Base-by-base conservation (phyloP, 2,797 vertebrate genomes). In the Neosilurus mollespiculum region DNA sequence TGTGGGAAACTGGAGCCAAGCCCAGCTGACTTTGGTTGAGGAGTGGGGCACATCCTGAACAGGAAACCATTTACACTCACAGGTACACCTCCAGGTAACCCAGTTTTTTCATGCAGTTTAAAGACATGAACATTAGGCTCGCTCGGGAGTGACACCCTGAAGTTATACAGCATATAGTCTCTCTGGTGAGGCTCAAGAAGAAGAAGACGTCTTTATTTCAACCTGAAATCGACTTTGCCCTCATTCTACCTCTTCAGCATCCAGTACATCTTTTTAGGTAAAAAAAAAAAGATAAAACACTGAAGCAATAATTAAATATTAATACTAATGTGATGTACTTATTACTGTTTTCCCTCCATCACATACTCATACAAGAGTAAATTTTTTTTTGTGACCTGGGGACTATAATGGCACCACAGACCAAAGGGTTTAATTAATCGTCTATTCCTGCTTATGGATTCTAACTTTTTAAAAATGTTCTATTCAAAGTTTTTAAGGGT, bases 241-340 rank as follows among this genome's bases (percentile, higher is more conserved):
- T 14, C 26, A 20, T 58, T 59, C 56, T 76, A 30, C 22, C 26
- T 34, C 18, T 58, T 34, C 53, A 26, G 37, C 12, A 77, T 61
- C 3, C 20, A 22, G 54, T 37, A 37, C 2, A 34, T 37, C 3
- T 8, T 51, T 73, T 76, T 37, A 53, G n/a, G 53, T 81, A n/a
- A n/a, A 80, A 51, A 82, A 83, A 61, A 72, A 61, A 82, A 80
- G 64, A 30, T 65, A 64, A 76, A 73, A 69, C 75, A 69, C 24
- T 78, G 18, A 80, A 82, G 72, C 49, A 85, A 87, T 78, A 34
- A 24, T 58, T 58, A 69, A 84, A 56, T 7, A 62, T 78, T 5
- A 16, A 16, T 78, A 78, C 37, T 62, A 11, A 24, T 62, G 22
- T 49, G 12, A 16, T 64, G 8, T 64, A 78, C 16, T 49, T 3